These are phyloP conservation scores for Apotomis betuletana DNA, from an alignment of 2,888 invertebrate species.

Conservation along the genomic window DNA sequence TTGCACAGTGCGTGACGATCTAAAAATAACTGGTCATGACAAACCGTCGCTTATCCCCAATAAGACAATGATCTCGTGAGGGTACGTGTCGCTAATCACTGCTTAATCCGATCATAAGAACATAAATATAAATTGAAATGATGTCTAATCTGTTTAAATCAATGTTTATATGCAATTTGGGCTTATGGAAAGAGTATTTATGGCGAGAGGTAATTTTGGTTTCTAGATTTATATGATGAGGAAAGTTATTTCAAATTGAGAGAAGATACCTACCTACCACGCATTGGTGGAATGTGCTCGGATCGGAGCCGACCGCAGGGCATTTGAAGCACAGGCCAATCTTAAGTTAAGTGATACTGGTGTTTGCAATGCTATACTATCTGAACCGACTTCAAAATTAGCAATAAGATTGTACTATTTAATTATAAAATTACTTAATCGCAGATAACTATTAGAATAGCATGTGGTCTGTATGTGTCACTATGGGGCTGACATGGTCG, in stretches of 20 bases:
- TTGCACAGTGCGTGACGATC: slow-evolving; percentile 3
- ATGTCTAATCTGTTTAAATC: slow-evolving; percentile 6
- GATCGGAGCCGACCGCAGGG: too few relatives aligned
- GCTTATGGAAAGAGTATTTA: neutral
- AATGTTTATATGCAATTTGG: neutral
- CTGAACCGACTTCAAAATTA: too few relatives aligned
- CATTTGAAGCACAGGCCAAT: too few relatives aligned
- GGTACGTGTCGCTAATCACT: slow-evolving; percentile 22
- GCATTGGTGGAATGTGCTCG: too few relatives aligned
- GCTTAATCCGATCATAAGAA: slow-evolving; percentile 7
- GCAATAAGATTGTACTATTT: too few relatives aligned
- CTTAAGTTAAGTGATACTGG: too few relatives aligned
- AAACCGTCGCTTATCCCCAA: slow-evolving; percentile 49
- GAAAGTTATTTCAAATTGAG: neutral
- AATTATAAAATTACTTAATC: too few relatives aligned
- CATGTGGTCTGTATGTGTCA: too few relatives aligned
- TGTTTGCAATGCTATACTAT: too few relatives aligned
- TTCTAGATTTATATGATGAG: neutral
- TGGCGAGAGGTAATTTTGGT: neutral
- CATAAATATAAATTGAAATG: neutral
- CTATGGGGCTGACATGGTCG: too few relatives aligned
- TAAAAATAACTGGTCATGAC: slow-evolving; percentile 45
- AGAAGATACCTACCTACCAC: too few relatives aligned
- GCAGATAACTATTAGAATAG: too few relatives aligned
- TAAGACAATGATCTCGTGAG: slow-evolving; percentile 48